A percentile compares a stretch with the other conserved stretches of the same genome.
These are phyloP conservation scores for Ellobium chinense DNA, from an alignment of 2,888 invertebrate genomes.

Conservation along the genomic window DNA sequence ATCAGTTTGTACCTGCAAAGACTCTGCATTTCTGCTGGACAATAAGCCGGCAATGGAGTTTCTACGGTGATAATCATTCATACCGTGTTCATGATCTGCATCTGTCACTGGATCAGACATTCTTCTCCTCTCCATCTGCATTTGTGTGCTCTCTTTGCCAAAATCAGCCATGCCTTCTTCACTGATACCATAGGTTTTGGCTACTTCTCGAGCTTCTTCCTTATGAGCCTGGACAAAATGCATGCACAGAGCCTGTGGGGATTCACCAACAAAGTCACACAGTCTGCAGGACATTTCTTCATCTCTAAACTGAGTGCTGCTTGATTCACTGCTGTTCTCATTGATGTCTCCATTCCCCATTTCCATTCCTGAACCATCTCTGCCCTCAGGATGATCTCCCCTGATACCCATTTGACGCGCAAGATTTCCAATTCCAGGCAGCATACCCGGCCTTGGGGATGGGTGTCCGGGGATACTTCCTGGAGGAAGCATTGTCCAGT, in stretches of 20 bases:
- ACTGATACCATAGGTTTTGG: constrained; percentile 56
- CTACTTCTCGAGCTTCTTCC: constrained; percentile 75
- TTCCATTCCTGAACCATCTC: background rate
- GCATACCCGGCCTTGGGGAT: constrained; percentile 31
- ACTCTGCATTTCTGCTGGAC: background rate
- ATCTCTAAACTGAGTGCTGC: background rate
- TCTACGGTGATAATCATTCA: background rate
- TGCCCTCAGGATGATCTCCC: background rate
- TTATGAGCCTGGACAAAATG: constrained; percentile 79
- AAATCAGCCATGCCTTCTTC: constrained; percentile 12
- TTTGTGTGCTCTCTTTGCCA: background rate
- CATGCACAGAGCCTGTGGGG: constrained; percentile 72
- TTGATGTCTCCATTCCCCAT: background rate
- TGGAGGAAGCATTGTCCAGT: constrained; percentile 70
- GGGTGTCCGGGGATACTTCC: constrained; percentile 20
- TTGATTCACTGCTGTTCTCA: constrained; percentile 2
- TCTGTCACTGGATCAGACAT: constrained; percentile 11
- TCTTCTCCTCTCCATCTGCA: background rate
- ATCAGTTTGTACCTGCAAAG: background rate
- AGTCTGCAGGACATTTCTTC: constrained; percentile 74
- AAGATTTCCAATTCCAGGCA: constrained; percentile 33
- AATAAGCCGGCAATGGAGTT: background rate
- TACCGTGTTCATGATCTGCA: background rate
- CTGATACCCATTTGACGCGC: constrained; percentile 22
- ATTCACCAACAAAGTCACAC: constrained; percentile 77